Evolutionary conservation across 2,797 vertebrate species (phyloP).

Genomic region (Momotus momota): DNA sequence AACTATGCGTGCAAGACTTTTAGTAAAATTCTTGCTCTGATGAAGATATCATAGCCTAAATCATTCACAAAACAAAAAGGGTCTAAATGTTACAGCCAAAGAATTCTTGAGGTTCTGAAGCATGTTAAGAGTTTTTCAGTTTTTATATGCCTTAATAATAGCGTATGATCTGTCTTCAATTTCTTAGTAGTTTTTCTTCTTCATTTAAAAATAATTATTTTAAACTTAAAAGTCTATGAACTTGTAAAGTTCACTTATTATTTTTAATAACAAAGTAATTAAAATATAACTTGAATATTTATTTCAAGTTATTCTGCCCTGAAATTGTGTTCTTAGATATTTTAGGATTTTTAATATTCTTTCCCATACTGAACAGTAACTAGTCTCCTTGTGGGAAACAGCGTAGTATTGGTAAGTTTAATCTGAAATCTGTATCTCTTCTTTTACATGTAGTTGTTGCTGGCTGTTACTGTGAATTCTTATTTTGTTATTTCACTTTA

Average conservation of each 20-base stretch:
- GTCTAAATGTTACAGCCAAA: neutral
- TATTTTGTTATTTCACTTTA: neutral
- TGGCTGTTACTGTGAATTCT: neutral
- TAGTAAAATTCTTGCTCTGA: neutral
- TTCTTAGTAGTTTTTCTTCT: neutral
- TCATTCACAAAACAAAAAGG: neutral
- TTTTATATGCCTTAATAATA: neutral
- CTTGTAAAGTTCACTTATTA: neutral
- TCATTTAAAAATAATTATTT: neutral
- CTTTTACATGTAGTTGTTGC: neutral
- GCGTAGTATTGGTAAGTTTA: neutral
- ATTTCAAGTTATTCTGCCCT: neutral
- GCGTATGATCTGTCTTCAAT: neutral
- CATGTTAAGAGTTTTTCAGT: neutral
- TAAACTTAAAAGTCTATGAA: neutral
- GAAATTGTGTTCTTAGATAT: neutral
- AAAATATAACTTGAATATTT: neutral
- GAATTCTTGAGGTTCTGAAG: neutral
- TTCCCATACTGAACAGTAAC: neutral
- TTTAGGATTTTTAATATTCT: rapidly evolving
- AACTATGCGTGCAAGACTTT: neutral
- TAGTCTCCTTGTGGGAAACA: neutral
- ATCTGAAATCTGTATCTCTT: neutral
- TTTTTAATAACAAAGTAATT: neutral
- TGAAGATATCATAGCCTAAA: neutral